Conservation (phyloP, 2,797 vertebrate genomes). For the Malacoraja senta region DNA sequence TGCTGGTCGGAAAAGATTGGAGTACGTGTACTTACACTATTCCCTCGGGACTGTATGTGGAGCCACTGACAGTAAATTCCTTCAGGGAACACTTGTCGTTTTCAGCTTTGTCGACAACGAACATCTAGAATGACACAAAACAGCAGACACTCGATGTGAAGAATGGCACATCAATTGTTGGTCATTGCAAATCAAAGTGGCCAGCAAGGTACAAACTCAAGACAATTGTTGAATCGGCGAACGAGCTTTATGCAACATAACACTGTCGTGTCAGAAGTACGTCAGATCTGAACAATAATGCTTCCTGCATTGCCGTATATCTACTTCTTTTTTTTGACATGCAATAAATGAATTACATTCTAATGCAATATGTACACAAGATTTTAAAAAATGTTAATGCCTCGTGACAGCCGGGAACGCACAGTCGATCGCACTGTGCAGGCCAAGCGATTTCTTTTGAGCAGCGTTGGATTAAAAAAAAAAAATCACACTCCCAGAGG, state of each 20-base stretch:
- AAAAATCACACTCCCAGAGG: conserved; percentile 28
- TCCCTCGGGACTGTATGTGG: conserved; percentile 89
- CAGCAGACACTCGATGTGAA: conserved; percentile 24
- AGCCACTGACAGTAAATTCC: conserved; percentile 93
- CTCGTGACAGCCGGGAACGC: not conserved
- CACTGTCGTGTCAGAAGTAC: not conserved
- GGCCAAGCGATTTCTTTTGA: not conserved
- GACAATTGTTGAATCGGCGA: not conserved
- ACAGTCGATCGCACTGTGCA: not conserved
- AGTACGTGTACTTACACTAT: conserved; percentile 77
- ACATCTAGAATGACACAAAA: conserved; percentile 70
- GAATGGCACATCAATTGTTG: not conserved
- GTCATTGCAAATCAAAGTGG: not conserved
- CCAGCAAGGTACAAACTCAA: not conserved
- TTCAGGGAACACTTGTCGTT: conserved; percentile 78
- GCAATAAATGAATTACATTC: not conserved
- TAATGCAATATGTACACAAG: not conserved
- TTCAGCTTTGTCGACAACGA: conserved; percentile 78
- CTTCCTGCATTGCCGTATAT: not conserved
- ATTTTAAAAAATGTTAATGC: not conserved
- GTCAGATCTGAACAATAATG: not conserved
- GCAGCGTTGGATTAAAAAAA: not conserved
- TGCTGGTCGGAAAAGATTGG: not conserved
- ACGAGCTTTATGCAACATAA: not conserved
- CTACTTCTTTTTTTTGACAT: not conserved